Evolutionary conservation across 2,888 invertebrate species (phyloP).

Genomic region (Athalia circularis): DNA sequence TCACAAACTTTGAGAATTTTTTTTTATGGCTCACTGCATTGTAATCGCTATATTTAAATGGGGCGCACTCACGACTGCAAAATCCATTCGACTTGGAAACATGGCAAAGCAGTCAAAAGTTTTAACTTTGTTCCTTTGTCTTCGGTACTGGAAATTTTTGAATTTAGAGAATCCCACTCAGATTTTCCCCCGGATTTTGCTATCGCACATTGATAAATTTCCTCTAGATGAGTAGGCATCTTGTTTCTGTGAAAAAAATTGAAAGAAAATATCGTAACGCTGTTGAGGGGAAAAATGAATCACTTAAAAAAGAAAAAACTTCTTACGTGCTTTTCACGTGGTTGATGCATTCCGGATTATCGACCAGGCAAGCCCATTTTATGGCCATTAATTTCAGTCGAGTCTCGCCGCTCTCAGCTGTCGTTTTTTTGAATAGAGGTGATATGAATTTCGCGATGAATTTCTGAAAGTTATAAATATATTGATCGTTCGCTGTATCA

Average conservation of each 20-base stretch:
- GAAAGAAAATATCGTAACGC: not conserved
- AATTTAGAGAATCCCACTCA: constrained; percentile 62
- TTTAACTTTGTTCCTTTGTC: constrained; percentile 63
- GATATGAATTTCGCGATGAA: constrained; percentile 61
- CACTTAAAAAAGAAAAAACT: not conserved
- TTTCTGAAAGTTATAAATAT: constrained; percentile 56
- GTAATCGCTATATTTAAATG: constrained; percentile 20
- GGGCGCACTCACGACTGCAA: constrained; percentile 63
- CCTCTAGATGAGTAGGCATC: constrained; percentile 60
- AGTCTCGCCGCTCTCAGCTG: constrained; percentile 56
- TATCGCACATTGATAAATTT: constrained; percentile 63
- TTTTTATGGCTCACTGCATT: not conserved
- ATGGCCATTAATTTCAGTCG: constrained; percentile 60
- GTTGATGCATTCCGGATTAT: constrained; percentile 60
- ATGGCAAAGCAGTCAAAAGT: constrained; percentile 65
- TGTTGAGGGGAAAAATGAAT: not conserved
- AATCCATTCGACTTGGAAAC: constrained; percentile 67
- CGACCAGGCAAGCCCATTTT: constrained; percentile 62
- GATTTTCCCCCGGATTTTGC: constrained; percentile 63
- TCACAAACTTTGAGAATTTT: not conserved
- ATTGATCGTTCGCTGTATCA: not conserved
- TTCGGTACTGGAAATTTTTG: constrained; percentile 54
- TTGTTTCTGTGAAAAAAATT: constrained; percentile 48
- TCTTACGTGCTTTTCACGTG: constrained; percentile 25
- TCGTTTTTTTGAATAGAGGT: constrained; percentile 59